phyloP scores from a whole-genome alignment of 30 jellyfish, hydroid and myxozoan genomes.

The Aurelia sp. region DNA sequence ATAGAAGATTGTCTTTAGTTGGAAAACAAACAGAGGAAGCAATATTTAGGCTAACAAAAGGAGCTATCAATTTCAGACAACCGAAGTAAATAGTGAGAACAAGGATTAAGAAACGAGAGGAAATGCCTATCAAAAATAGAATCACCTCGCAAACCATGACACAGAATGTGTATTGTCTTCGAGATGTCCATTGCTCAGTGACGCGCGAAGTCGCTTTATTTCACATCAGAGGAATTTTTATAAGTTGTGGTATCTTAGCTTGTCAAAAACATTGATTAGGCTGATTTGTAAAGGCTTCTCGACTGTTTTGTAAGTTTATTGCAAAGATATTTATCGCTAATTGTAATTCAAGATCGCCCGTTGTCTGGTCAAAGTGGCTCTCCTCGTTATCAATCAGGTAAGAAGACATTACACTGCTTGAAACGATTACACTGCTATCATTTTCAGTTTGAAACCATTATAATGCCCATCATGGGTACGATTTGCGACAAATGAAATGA shows the following conservation, averaged over 20 bases:
- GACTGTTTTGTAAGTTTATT: slow-evolving; percentile 60
- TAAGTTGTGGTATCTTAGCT: slow-evolving; percentile 66
- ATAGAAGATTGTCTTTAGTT: too few species aligned
- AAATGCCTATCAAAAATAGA: too few species aligned
- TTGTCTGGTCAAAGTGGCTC: neutral
- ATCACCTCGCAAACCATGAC: slow-evolving; percentile 10
- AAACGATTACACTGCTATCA: neutral
- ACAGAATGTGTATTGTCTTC: neutral
- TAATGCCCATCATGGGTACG: too few species aligned
- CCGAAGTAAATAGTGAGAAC: too few species aligned
- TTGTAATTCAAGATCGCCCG: slow-evolving; percentile 22
- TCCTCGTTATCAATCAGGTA: slow-evolving; percentile 1
- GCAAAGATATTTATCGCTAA: slow-evolving; percentile 60
- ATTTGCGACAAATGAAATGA: too few species aligned
- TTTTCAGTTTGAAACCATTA: too few species aligned
- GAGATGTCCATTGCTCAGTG: slow-evolving; percentile 51
- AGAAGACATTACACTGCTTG: neutral
- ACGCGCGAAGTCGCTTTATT: slow-evolving; percentile 69
- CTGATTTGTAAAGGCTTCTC: slow-evolving; percentile 54
- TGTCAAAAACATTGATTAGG: slow-evolving; percentile 65
- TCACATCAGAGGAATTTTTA: slow-evolving; percentile 44
- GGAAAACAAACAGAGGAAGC: too few species aligned
- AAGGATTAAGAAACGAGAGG: too few species aligned
- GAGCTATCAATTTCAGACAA: too few species aligned
- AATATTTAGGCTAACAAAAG: too few species aligned